Base-by-base conservation (phyloP, 2,797 vertebrate genomes). In the Acanthurus lineatus region DNA sequence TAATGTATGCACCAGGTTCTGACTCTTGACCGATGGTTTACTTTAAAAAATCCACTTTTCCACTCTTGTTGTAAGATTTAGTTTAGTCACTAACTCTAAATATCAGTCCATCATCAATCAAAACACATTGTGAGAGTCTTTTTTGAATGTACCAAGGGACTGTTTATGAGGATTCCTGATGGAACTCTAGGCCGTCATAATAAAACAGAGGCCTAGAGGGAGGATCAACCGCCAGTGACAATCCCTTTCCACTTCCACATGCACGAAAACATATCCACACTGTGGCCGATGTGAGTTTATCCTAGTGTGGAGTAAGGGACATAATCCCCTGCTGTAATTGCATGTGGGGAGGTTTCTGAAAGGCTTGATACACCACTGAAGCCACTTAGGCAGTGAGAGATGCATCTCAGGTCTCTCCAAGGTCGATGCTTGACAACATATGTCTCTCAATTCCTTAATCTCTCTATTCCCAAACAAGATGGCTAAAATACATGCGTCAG, bases 301-400 rank as follows among this genome's bases (percentile, higher is more conserved):
- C 82, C 84, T 20, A 44, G 78, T 79, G 76, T 75, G 77, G 78
- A 86, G 87, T 81, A 57, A 66, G 79, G 75, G 83, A 81, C 77
- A 22, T 91, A 91, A 93, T 92, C 91, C 86, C 84, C 66, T 14
- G 73, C 81, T 83, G 82, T 93, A 91, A 93, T 94, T 91, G 79
- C 85, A 89, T 89, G 88, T 69, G 6, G 40, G 65, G 74, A 72
- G 70, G 42, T 84, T 75, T 85, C 69, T 60, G 32, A 86, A 79
- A 83, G 76, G 69, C 54, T 87, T 59, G 59, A 79, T 77, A 79
- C 62, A 44, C 54, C 57, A 19, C 81, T 60, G 89, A 84, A 85
- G 61, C 83, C 83, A 83, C 89, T 91, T 87, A 45, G 83, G 58
- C 62, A 15, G 53, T 38, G 56, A 83, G 79, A 69, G 80, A 77